Base-by-base conservation (phyloP, 2,113 vertebrate species). In the Sciurus niger region DNA sequence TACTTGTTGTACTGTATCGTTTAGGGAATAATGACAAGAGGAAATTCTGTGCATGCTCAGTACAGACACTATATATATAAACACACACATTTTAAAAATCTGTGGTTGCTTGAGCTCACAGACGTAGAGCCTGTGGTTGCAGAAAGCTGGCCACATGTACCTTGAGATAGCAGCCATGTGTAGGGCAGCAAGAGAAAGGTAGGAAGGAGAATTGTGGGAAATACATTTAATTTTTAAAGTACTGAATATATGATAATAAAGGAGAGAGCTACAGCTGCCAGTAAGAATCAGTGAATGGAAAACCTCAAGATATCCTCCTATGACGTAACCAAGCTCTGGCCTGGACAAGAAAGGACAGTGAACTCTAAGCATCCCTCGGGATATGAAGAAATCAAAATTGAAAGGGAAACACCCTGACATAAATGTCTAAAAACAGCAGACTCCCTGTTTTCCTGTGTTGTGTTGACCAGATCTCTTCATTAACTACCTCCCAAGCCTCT, bases 391-490 rank as follows among this genome's bases (percentile, higher is more conserved):
- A 94, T 89, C 83, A 85, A 90, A 93, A 97, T 32, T 58, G 93
- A 96, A 96, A 90, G 86, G 67, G n/a, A 84, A 93, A 91, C 48
- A 65, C 65, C 89, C 89, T 84, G 92, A 85, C 84, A 96, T 92
- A 80, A 95, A 96, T 78, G 77, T 90, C 96, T 97, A 77, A 70
- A 96, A 84, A 87, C 72, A 67, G 72, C 87, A 88, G 92, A 92
- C 80, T 93, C 96, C 83, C 90, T 97, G 86, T 93, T 97, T 95
- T 89, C 94, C 94, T 95, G 89, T 89, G 89, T 90, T 94, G 90
- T 92, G 40, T 92, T 90, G 93, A 68, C 96, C 93, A 97, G 96
- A 95, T 93, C 86, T 89, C 95, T 97, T 96, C 94, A 92, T 97
- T 96, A 96, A 60, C 87, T 83, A 34, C 74, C 92, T 92, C 83